Percentiles rank a stretch among this genome's conserved stretches.
These are phyloP conservation scores for Baccha elongata DNA, from an alignment of 2,888 invertebrate species.

Conservation along the genomic window DNA sequence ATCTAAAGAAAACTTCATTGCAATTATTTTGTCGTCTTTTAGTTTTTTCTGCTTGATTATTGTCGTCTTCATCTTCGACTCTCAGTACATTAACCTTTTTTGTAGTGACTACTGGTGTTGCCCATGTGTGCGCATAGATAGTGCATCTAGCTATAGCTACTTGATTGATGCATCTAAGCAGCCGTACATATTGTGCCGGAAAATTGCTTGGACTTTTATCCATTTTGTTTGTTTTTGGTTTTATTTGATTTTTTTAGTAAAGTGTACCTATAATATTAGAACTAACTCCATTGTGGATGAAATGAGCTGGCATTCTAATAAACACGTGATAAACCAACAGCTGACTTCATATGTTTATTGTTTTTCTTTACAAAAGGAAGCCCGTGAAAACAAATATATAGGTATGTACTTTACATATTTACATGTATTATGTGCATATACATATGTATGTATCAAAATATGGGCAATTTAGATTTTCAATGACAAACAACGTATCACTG, in stretches of 20 bases:
- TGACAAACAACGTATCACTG: background rate
- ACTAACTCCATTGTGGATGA: slow-evolving; percentile 4
- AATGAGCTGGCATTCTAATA: background rate
- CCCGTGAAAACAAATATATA: background rate
- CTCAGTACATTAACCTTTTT: slow-evolving; percentile 64
- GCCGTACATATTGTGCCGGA: slow-evolving; percentile 55
- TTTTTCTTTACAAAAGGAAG: slow-evolving; percentile 16
- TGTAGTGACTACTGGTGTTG: slow-evolving; percentile 26
- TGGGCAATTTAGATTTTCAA: slow-evolving; percentile 2
- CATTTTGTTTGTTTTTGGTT: slow-evolving; percentile 6
- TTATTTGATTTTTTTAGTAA: slow-evolving; percentile 1
- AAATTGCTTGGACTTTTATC: slow-evolving; percentile 35
- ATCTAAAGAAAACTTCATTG: slow-evolving; percentile 55
- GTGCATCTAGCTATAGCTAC: slow-evolving; percentile 27
- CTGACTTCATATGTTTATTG: background rate
- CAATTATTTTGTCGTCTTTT: slow-evolving; percentile 65
- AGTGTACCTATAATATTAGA: slow-evolving; percentile 12
- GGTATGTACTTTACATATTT: too few species aligned
- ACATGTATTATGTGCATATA: too few species aligned
- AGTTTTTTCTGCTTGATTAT: background rate
- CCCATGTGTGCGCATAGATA: slow-evolving; percentile 39
- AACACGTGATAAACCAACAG: slow-evolving; percentile 16
- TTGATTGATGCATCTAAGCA: slow-evolving; percentile 69
- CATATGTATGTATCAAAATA: too few species aligned
- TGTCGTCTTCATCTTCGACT: slow-evolving; percentile 14